Evolutionary conservation across 1,140 invertebrate genomes (phyloP), one percentile per base, ranked within the genome.

Genomic region (Penaeus japonicus): DNA sequence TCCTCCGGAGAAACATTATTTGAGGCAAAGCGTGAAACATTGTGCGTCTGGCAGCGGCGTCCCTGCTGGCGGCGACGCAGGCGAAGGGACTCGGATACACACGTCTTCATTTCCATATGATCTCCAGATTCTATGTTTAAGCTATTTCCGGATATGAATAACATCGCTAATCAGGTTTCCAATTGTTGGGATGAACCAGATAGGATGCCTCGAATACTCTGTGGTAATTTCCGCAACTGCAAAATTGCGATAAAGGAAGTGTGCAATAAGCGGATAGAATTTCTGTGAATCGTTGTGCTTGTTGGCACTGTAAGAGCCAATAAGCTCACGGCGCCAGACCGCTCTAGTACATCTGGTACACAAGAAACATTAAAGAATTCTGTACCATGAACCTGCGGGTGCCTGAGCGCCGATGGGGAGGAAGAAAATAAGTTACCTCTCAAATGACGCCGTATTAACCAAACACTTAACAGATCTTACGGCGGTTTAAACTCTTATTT

Each of bases 51-150:
- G 85, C 79, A 87, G 85, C 62, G 77, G 39, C 7, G 85, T 54
- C 53, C 62, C 78, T 87, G 59, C 65, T 87, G 79, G 78, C 85
- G 85, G 85, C 85, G 79, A 81, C 85, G 85, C 78, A 87, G 78
- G 78, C 78, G 79, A 35, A 87, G 85, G 83, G 77, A 87, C 79
- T 79, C 85, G 81, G 79, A 87, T 87, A 87, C 78, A 87, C 54
- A 87, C 78, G 78, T 87, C 85, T 87, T 82, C 85, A 87, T 87
- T 87, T 87, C 77, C 85, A 87, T 87, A 87, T 87, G 78, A 82
- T 81, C 85, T 87, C 85, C 85, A 81, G 85, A 87, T 81, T 87
- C 59, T 82, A 17, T 87, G 85, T 73, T 79, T 22, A 22, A 20
- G 53, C 54, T n/a, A 86, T 62, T 78, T 79, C 75, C 54, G 18